Conservation (phyloP, 2,113 vertebrate species). For the Callithrix jacchus region DNA sequence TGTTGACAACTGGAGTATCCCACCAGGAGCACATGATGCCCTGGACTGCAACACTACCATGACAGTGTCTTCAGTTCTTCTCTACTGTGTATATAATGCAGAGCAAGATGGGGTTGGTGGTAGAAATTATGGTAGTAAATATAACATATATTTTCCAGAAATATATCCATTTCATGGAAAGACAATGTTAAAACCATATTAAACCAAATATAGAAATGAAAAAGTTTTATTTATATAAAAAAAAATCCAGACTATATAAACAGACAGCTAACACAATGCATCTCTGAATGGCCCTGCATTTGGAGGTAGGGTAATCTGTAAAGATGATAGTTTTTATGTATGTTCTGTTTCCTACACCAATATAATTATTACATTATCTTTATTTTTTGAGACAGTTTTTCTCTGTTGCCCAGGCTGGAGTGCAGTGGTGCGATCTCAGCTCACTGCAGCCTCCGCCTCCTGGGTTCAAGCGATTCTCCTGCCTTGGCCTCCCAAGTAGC, state of each 20-base stretch:
- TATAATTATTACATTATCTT: neutral
- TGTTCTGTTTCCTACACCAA: neutral
- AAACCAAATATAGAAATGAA: constrained; percentile 42
- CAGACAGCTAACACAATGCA: neutral
- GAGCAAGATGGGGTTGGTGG: neutral
- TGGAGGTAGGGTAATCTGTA: neutral
- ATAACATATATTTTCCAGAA: neutral
- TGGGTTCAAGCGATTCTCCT: too few relatives aligned
- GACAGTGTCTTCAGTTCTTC: neutral
- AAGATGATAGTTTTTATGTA: neutral
- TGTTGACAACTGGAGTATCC: neutral
- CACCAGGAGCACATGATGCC: neutral
- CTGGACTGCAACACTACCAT: neutral
- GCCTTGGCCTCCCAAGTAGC: too few relatives aligned
- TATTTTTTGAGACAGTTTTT: too few relatives aligned
- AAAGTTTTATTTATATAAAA: constrained; percentile 57
- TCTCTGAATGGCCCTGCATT: neutral
- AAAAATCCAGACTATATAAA: constrained; percentile 3
- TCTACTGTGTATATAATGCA: neutral
- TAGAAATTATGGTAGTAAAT: neutral
- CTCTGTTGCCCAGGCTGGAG: too few relatives aligned
- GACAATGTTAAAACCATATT: neutral
- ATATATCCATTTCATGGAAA: neutral
- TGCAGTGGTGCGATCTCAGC: too few relatives aligned
- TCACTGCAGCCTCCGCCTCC: too few relatives aligned